Evolutionary conservation across 2,797 vertebrate genomes (phyloP).

Genomic region (Sphenodon punctatus): DNA sequence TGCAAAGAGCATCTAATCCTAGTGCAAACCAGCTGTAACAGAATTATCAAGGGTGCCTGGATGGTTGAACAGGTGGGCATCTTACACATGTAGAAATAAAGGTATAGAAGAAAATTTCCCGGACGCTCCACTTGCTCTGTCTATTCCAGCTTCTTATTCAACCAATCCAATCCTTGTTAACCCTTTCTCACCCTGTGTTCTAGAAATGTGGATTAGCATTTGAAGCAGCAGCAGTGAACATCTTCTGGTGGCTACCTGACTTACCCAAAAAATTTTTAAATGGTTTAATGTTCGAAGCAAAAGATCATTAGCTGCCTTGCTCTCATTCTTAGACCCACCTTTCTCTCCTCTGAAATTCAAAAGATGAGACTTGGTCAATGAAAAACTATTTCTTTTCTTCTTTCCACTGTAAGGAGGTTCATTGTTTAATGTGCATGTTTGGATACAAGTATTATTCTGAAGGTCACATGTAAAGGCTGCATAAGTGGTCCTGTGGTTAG

Average conservation of each 20-base stretch:
- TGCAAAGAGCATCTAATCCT: slow-evolving; percentile 55
- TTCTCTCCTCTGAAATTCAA: too few species aligned
- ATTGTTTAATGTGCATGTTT: background rate
- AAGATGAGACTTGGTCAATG: background rate
- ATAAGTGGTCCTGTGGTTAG: background rate
- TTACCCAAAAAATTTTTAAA: too few species aligned
- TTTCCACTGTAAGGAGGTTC: accelerated
- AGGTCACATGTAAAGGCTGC: background rate
- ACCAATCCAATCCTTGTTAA: slow-evolving; percentile 15
- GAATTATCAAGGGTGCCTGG: background rate
- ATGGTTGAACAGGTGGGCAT: slow-evolving; percentile 47
- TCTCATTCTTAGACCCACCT: background rate
- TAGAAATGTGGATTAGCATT: background rate
- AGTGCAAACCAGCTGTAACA: slow-evolving; percentile 19
- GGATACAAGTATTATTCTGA: background rate
- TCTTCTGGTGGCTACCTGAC: background rate
- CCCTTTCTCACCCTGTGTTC: background rate
- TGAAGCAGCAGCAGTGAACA: background rate
- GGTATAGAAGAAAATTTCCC: accelerated
- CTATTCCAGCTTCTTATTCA: accelerated
- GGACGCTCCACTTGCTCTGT: background rate
- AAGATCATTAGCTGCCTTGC: background rate
- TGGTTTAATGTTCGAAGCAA: background rate
- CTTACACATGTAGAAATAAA: background rate
- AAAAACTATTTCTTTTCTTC: accelerated